Evolutionary conservation across 1,140 invertebrate species (phyloP), one percentile per base, ranked within the genome.

Genomic region (Trinorchestia longiramus): DNA sequence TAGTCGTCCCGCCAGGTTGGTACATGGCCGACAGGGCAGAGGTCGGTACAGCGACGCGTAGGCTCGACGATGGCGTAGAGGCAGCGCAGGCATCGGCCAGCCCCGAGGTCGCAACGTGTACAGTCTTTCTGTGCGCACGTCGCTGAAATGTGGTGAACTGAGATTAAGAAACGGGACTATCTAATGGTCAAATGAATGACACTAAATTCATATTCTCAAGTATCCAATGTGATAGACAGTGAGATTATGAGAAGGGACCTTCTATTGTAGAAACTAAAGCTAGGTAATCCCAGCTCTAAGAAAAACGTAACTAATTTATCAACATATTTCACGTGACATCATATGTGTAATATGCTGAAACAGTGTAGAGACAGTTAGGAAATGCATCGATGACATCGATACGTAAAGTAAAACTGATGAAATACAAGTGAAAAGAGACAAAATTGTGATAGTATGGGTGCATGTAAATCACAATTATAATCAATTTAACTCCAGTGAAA

Each of bases 11-110:
- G 3, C 43, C 43, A 45, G 44, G 92, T 45, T 0, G 92, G 43
- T 11, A n/a, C 44, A 36, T 45, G 92, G 43, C 44, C 43, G 1
- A 45, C 44, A 45, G 92, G 92, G 40, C 92, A 94, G 43, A n/a
- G 44, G 92, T 43, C 92, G 44, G 44, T 45, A 40, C 92, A 94
- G 92, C 19, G 92, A 19, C 92, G 92, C 43, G 43, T 45, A 23
- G 6, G 43, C 88, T 91, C 88, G 40, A 94, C 43, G 11, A 94
- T 94, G 43, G 92, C 92, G 92, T 45, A 45, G 43, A 94, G 92
- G 92, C 92, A 94, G 40, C 92, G 92, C 92, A 94, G 92, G 92
- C 92, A 94, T 43, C 92, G 92, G 92, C 92, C 92, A 19, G 43
- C 47, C 11, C 43, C 43, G 15, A 94, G 43, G 43, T 94, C 92